Base-by-base conservation (phyloP, 2,113 vertebrate genomes). In the Vidua macroura region DNA sequence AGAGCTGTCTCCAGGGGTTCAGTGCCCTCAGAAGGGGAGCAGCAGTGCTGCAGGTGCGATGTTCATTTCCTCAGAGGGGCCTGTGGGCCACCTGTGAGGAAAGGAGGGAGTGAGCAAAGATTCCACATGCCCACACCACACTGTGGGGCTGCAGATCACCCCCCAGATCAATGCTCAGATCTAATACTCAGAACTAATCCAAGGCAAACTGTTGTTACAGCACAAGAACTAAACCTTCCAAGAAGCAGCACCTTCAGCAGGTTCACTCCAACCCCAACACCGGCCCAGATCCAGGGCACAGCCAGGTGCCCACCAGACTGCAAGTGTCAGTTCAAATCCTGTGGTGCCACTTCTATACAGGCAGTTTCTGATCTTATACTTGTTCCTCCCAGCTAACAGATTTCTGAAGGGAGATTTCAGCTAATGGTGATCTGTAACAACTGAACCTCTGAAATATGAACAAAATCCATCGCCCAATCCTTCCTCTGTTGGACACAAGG, bases 381-480 rank as follows among this genome's bases (percentile, higher is more conserved):
- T 44, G 13, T 44, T 64, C 58, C 35, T 68, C 67, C 30, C 55
- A 74, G 63, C 30, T 60, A 78, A 78, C 5, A 62, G 46, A 35
- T 56, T 62, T 25, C 16, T 59, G 58, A 62, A 88, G 62, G 66
- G 18, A 88, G 35, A 25, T 35, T 66, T 66, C 73, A 59, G 48
- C 4, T 37, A 39, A 76, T 35, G 31, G 49, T 15, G 33, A 46
- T 43, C 67, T 82, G 48, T 28, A 79, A 51, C n/a, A 92, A 74
- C 55, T 11, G 16, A 91, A 83, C 30, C 39, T 69, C 74, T 62
- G 60, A 74, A 84, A 84, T 6, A 18, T 2, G 12, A 91, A 80
- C 16, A 41, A 78, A 76, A 64, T 30, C 56, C 19, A 64, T 4
- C 0, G 0, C 15, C 21, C 27, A 33, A 1, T 39, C 53, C 69